phyloP scores from a whole-genome alignment of 92 coral and sea anemone species.

The Isaurus tuberculatus region DNA sequence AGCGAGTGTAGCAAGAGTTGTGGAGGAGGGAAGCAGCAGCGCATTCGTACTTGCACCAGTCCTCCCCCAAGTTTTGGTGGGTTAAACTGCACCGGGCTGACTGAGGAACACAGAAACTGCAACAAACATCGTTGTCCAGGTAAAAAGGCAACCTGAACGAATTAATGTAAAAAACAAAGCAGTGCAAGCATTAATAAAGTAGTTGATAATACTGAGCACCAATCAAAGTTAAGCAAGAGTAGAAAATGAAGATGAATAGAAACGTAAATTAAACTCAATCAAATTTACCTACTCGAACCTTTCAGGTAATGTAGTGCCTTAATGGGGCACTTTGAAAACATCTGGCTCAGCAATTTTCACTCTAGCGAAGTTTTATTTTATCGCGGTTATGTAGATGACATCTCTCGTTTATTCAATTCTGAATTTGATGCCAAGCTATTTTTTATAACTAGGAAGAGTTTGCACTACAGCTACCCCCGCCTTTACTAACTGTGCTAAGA shows the following conservation, averaged over 20 bases:
- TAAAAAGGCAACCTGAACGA: neutral
- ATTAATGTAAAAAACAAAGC: too few species aligned
- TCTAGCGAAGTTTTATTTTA: neutral
- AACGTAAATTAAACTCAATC: too few species aligned
- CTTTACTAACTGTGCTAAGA: too few species aligned
- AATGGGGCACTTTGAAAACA: neutral
- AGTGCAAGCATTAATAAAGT: too few species aligned
- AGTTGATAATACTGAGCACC: too few species aligned
- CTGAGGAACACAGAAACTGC: neutral
- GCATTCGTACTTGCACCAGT: neutral
- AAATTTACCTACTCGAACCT: too few species aligned
- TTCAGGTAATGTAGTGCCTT: too few species aligned
- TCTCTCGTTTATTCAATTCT: too few species aligned
- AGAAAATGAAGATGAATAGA: too few species aligned
- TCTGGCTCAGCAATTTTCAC: neutral
- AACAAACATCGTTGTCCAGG: slow-evolving; percentile 3
- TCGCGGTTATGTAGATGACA: neutral
- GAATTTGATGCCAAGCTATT: neutral
- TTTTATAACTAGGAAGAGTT: too few species aligned
- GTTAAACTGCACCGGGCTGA: neutral
- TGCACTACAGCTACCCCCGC: too few species aligned
- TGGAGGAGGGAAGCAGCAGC: neutral
- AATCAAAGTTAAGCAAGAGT: too few species aligned
- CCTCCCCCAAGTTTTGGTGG: neutral
- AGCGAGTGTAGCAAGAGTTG: slow-evolving; percentile 1